Percentiles rank a stretch among this genome's conserved stretches.
These are phyloP conservation scores for Sisyra terminalis DNA, from an alignment of 2,888 invertebrate genomes.

Conservation along the genomic window DNA sequence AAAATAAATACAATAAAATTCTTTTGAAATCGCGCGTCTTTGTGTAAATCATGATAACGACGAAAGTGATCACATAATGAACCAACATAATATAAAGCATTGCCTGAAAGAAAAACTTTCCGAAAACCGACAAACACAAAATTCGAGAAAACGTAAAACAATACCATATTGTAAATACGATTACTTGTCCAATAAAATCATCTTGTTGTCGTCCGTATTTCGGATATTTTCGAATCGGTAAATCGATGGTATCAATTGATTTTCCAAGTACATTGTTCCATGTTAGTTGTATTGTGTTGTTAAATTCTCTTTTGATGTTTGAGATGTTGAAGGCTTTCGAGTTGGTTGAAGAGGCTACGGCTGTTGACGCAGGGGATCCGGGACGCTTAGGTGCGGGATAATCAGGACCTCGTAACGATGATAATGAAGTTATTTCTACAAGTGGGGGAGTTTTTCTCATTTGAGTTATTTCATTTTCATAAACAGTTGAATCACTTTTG, in stretches of 20 bases:
- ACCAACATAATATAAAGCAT: conserved; percentile 38
- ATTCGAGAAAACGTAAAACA: conserved; percentile 55
- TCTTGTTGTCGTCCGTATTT: conserved; percentile 54
- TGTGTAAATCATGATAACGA: conserved; percentile 45
- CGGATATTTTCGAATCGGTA: conserved; percentile 7
- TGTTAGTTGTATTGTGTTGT: too few relatives aligned
- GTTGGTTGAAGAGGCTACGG: too few relatives aligned
- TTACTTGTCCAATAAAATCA: conserved; percentile 47
- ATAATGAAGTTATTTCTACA: too few relatives aligned
- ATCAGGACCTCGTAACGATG: conserved; percentile 1
- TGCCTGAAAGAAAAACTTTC: conserved; percentile 44
- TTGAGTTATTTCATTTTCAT: too few relatives aligned
- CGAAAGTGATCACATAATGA: conserved; percentile 49
- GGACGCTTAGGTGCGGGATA: conserved; percentile 4
- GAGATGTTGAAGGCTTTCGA: too few relatives aligned
- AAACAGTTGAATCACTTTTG: too few relatives aligned
- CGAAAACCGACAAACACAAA: conserved; percentile 50
- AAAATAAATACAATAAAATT: conserved; percentile 45
- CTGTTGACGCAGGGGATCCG: neutral
- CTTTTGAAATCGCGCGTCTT: conserved; percentile 35
- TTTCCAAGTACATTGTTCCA: neutral
- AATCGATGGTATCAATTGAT: neutral
- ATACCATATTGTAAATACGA: conserved; percentile 64
- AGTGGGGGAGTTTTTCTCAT: too few relatives aligned
- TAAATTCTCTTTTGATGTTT: too few relatives aligned